Conservation (phyloP, 2,888 invertebrate genomes). For the Metacarcinus magister region DNA sequence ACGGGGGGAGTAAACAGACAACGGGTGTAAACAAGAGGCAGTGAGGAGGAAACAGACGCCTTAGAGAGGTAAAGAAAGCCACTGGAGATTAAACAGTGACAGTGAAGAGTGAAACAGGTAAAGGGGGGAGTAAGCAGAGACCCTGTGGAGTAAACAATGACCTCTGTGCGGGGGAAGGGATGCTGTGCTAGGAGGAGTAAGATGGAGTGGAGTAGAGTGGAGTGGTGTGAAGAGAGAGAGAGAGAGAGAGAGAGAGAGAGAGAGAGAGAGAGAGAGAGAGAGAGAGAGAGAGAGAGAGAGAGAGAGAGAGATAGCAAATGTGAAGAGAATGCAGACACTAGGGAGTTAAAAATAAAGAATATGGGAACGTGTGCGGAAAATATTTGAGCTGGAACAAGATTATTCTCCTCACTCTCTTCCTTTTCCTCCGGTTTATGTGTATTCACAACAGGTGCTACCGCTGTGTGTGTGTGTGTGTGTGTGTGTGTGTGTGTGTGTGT, state of each 20-base stretch:
- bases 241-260: background rate
- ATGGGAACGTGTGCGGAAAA: background rate
- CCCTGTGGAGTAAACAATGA: background rate
- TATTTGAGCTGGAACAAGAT: background rate
- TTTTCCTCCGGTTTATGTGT: background rate
- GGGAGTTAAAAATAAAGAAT: background rate
- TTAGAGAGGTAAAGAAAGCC: too few relatives aligned
- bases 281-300: background rate
- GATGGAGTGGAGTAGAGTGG: background rate
- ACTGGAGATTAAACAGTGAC: background rate
- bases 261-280: conserved; percentile 52
- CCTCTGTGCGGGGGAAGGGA: background rate
- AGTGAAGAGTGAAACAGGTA: background rate
- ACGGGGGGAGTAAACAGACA: too few relatives aligned
- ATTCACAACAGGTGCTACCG: too few relatives aligned
- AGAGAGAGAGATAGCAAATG: background rate
- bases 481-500: background rate
- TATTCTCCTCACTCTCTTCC: background rate
- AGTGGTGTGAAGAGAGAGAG: background rate
- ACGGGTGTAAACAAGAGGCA: background rate
- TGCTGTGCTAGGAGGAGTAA: background rate
- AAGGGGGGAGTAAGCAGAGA: background rate
- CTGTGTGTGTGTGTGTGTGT: too few relatives aligned
- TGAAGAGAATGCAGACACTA: background rate
- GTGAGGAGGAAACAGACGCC: too few relatives aligned